Evolutionary conservation across 2,113 vertebrate genomes (phyloP).

Genomic region (Crotalus viridis): DNA sequence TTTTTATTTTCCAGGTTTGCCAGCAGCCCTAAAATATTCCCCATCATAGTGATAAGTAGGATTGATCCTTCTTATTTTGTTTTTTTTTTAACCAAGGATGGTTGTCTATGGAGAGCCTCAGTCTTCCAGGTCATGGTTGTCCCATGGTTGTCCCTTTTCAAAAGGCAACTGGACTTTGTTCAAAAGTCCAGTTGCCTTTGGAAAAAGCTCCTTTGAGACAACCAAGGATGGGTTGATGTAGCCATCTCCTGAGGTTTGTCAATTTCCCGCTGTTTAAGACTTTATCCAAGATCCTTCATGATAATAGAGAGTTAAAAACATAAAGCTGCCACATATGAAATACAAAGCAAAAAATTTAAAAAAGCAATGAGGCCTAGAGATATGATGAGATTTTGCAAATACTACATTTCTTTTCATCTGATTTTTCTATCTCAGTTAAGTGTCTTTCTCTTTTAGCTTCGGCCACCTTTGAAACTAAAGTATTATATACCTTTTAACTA

Average conservation of each 20-base stretch:
- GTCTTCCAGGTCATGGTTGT: no score
- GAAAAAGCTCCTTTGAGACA: no score
- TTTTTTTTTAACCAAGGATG: neutral
- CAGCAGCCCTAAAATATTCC: neutral
- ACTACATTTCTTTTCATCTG: neutral
- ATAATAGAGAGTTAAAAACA: neutral
- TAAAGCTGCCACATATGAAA: neutral
- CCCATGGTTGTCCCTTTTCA: no score
- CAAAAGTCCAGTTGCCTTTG: no score
- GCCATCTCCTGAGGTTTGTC: neutral
- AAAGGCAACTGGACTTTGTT: no score
- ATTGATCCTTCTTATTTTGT: neutral
- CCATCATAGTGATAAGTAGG: neutral
- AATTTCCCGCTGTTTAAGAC: neutral
- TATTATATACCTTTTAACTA: neutral
- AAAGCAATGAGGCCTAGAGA: neutral
- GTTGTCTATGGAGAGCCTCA: no score
- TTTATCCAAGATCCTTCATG: neutral
- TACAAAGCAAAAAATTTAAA: neutral
- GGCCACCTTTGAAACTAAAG: neutral
- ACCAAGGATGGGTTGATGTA: neutral
- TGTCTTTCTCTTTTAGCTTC: neutral
- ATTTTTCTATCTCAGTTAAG: neutral
- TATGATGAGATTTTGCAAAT: neutral
- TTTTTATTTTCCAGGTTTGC: neutral